These are phyloP conservation scores for Sarcophilus harrisii DNA, from an alignment of 2,797 vertebrate species.

Conservation along the genomic window DNA sequence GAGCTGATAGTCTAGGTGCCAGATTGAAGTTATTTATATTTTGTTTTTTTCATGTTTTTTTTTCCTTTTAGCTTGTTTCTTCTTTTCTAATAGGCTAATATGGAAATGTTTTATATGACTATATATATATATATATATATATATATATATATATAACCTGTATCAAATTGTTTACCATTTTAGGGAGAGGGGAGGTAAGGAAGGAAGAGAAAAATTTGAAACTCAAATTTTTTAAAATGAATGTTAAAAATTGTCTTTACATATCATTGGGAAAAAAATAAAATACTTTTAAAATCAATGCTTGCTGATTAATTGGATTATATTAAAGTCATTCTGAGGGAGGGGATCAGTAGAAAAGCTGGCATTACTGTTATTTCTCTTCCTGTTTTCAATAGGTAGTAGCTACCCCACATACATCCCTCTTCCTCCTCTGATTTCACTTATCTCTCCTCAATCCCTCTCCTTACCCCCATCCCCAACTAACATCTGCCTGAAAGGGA, in stretches of 20 bases:
- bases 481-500: not conserved
- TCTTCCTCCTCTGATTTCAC: not conserved
- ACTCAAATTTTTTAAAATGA: not conserved
- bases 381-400: not conserved
- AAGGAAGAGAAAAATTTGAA: not conserved
- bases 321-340: not conserved
- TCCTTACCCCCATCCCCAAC: not conserved
- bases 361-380: not conserved
- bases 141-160: too few species aligned
- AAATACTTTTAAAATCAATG: not conserved
- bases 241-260: not conserved
- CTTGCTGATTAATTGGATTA: not conserved
- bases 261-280: not conserved
- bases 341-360: not conserved
- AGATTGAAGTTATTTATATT: not conserved
- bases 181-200: not conserved
- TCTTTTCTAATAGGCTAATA: not conserved
- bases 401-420: not conserved
- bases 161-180: not conserved
- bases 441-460: conserved; percentile 7
- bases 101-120: not conserved
- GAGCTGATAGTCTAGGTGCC: not conserved
- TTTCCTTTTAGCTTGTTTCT: not conserved
- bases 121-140: not conserved
- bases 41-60: not conserved